Conservation (phyloP, 2,888 invertebrate species). For the Amblyjoppa fuscipennis region DNA sequence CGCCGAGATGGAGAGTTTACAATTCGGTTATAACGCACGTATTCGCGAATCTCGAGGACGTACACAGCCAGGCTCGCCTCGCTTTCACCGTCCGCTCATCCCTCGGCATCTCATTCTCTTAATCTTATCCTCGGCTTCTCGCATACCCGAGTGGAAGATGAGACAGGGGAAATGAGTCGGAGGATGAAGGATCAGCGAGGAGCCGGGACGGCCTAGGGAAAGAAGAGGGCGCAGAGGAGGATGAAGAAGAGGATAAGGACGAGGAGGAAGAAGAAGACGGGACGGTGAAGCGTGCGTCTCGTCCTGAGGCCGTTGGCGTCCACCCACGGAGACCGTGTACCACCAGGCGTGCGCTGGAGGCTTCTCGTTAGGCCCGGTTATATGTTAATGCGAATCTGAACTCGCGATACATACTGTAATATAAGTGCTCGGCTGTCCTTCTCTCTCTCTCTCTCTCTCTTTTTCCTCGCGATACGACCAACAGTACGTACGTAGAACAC, state of each 20-base stretch:
- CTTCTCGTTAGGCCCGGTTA: slow-evolving; percentile 79
- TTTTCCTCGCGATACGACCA: slow-evolving; percentile 19
- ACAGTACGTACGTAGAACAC: slow-evolving; percentile 35
- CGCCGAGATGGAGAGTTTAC: slow-evolving; percentile 32
- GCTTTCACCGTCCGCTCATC: not conserved
- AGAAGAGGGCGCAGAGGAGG: not conserved
- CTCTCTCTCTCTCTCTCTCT: slow-evolving; percentile 3
- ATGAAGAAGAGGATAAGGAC: slow-evolving; percentile 61
- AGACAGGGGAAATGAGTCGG: slow-evolving; percentile 45
- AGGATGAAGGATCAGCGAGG: slow-evolving; percentile 45
- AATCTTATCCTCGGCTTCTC: slow-evolving; percentile 28
- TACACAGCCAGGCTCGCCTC: not conserved
- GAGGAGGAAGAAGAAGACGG: slow-evolving; percentile 64
- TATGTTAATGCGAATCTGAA: slow-evolving; percentile 79
- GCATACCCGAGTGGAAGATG: slow-evolving; percentile 13
- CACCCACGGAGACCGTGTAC: slow-evolving; percentile 70
- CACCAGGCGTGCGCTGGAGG: slow-evolving; percentile 58
- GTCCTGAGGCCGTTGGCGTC: slow-evolving; percentile 59
- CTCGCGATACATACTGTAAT: slow-evolving; percentile 73
- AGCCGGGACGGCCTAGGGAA: not conserved
- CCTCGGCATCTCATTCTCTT: slow-evolving; percentile 2
- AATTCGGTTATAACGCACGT: slow-evolving; percentile 46
- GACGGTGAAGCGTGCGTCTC: slow-evolving; percentile 53
- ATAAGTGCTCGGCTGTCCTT: slow-evolving; percentile 69
- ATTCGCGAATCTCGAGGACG: slow-evolving; percentile 8